Base-by-base conservation (phyloP, 2,113 vertebrate species). In the Ailuropoda melanoleuca region DNA sequence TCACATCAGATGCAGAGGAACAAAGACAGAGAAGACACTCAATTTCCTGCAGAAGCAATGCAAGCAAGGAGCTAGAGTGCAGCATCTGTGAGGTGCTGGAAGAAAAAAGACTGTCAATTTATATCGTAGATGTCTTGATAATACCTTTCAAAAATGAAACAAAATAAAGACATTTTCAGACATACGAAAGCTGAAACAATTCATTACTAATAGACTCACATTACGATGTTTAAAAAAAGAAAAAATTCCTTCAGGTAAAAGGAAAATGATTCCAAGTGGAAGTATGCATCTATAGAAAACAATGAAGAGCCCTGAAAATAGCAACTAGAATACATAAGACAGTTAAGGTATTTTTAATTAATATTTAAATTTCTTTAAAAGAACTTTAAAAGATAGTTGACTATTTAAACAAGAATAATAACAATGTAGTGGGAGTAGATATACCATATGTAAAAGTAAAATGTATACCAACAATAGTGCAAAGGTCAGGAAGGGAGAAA, bases 161-260 rank as follows among this genome's bases (percentile, higher is more conserved):
- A 82, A 90, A 94, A 56, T 91, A 66, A 87, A 93, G 81, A 80
- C 43, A 93, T 87, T 93, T 92, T 48, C 24, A 60, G 78, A 46
- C 56, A 84, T 29, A 34, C 21, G 80, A 92, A 68, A 84, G 14
- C 23, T 82, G 34, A 60, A 93, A 93, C 21, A 93, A 75, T 60
- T 90, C 31, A 88, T 92, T 84, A 60, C 21, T 53, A 84, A 31
- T 21, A 88, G 88, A 88, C 31, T 46, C 39, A 6, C 43, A 72
- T 23, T 55, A 80, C 12, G 48, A 39, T 34, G 3, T 34, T 29
- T 53, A 37, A 66, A 93, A 93, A 78, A 70, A 75, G 15, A 46
- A 77, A 48, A 39, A 31, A 77, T 2, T 53, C 4, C 21, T 66
- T 19, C 29, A 48, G 75, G 11, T 46, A 68, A 88, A 83, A 39